Percentiles rank a stretch among this genome's conserved stretches.
Evolutionary conservation across 2,797 vertebrate genomes (phyloP).

Genomic region (Otolemur crassicaudatus): DNA sequence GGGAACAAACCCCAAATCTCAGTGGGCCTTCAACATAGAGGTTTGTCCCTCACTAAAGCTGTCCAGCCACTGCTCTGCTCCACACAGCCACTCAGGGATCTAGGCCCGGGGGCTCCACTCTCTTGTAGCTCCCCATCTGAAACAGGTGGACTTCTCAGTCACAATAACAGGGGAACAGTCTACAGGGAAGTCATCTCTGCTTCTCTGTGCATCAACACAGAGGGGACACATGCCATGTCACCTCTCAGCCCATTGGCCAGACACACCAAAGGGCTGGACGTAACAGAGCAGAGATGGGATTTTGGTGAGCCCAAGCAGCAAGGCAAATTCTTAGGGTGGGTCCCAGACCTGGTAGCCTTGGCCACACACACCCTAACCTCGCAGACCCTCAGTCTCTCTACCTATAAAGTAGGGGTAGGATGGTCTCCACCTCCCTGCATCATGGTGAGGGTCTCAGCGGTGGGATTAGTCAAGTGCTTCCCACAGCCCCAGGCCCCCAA

Average conservation of each 20-base stretch:
- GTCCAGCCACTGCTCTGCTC: rapidly evolving
- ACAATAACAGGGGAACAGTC: neutral
- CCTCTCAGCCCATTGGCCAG: neutral
- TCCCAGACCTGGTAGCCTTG: neutral
- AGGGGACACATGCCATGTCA: neutral
- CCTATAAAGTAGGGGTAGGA: neutral
- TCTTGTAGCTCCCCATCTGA: too few relatives aligned
- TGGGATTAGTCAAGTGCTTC: neutral
- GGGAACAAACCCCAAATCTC: neutral
- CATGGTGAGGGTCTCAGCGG: neutral
- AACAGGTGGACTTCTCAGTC: neutral
- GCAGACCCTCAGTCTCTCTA: neutral
- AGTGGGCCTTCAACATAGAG: neutral
- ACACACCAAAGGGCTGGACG: neutral
- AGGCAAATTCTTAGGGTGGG: neutral
- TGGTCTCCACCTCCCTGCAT: neutral
- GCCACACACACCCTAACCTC: too few relatives aligned
- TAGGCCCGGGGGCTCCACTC: neutral
- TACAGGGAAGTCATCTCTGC: neutral
- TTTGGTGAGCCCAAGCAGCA: neutral
- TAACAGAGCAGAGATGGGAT: rapidly evolving
- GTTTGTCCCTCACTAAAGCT: neutral
- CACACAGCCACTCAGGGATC: neutral
- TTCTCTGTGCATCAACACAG: neutral
- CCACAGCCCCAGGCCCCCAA: rapidly evolving